These are phyloP conservation scores for Lucilia sericata DNA, from an alignment of 1,140 invertebrate species.

Conservation along the genomic window DNA sequence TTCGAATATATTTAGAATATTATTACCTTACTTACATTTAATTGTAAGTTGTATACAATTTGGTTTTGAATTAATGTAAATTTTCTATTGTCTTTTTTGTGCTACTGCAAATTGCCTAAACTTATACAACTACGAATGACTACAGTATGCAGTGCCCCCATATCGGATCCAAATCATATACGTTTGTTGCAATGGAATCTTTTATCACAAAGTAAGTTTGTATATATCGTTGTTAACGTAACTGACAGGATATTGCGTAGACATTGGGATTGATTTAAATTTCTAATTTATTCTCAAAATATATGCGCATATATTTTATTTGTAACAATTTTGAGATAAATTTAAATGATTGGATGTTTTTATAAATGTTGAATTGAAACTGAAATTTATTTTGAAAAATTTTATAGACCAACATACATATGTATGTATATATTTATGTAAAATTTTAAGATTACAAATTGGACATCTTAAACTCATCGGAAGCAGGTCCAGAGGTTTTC, in stretches of 20 bases:
- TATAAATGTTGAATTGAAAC: no score
- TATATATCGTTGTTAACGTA: background rate
- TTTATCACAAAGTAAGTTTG: conserved; percentile 77
- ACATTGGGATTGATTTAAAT: background rate
- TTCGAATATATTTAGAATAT: background rate
- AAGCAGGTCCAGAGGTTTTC: no score
- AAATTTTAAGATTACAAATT: no score
- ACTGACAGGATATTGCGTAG: conserved; percentile 43
- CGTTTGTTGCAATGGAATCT: conserved; percentile 83
- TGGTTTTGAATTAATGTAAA: conserved; percentile 16
- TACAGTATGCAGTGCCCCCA: conserved; percentile 67
- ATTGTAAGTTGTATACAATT: background rate
- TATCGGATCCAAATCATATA: conserved; percentile 66
- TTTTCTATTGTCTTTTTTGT: background rate
- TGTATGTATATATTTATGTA: no score
- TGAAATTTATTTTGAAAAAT: no score
- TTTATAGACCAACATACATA: no score
- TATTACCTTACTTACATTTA: conserved; percentile 2
- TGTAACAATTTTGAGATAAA: no score
- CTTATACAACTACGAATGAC: background rate
- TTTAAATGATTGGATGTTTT: no score
- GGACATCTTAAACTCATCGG: no score
- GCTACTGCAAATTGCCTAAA: background rate
- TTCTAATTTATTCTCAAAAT: background rate
- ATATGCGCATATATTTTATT: background rate